Evolutionary conservation across 2,888 invertebrate species (phyloP), one percentile per base, ranked within the genome.

Genomic region (Ormyrus labotus): DNA sequence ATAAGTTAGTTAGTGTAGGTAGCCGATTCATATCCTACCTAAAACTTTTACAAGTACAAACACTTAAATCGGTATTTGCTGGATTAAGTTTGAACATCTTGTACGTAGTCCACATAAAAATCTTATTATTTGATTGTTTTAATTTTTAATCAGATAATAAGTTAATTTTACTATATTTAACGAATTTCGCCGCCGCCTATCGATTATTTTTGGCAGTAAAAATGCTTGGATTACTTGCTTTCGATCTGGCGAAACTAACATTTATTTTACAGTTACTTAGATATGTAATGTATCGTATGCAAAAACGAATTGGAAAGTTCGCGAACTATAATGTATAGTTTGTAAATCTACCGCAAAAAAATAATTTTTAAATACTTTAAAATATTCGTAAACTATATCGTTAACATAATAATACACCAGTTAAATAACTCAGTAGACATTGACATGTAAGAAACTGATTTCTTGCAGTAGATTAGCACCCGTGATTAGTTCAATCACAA

Each of bases 161-260:
- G 34, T 34, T 19, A 60, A 67, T 34, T 69, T 53, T 53, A 13
- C n/a, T 19, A 61, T 68, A 10, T 69, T 50, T 53, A 48, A 19
- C 55, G 7, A 47, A 34, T 50, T 11, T 55, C 10, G 34, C 8
- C 34, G 60, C n/a, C 57, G 6, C 48, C 47, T 55, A 50, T 34
- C 13, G n/a, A 45, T 51, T 58, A 51, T 57, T 61, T 70, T 57
- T 64, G 70, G 77, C 77, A 77, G 77, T 77, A 53, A 63, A 55
- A 77, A 51, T n/a, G 45, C n/a, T 70, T 64, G 51, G n/a, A 67
- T 45, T 60, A 53, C 10, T 47, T 68, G 11, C 10, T 19, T 11
- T 55, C 5, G 19, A 60, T 60, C 11, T 48, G 9, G n/a, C 64
- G 4, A 64, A 65, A 74, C 34, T 58, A 74, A 65, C 5, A 55